Base-by-base conservation (phyloP, 64 coral and sea anemone genomes). In the Pocillopora verrucosa region DNA sequence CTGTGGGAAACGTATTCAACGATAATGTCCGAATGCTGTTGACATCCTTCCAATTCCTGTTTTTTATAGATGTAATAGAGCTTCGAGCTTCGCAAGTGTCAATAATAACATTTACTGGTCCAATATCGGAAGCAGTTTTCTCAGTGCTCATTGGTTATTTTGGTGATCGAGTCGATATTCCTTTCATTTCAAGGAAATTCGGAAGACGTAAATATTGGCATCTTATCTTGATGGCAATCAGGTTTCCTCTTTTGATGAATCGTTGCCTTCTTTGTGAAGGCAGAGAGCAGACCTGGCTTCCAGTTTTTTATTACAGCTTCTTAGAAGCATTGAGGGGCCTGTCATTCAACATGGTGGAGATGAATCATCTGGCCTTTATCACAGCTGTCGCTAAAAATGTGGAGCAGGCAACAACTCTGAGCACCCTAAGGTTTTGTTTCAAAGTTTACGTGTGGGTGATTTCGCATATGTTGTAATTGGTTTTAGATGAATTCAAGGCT, bases 181-280 rank as follows among this genome's bases (percentile, higher is more conserved):
- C 82, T 69, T 63, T 85, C 16, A 10, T 69, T 16, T 69, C 82
- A 24, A 85, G 24, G 0, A 85, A 69, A 25, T 68, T 85, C 14
- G 82, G 82, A 16, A 25, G 63, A 1, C 61, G 67, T 14, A 85
- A 85, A 37, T 69, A 63, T 22, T 85, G 82, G 82, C 82, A 85
- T 37, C 38, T 85, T 4, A 17, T 69, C 19, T 13, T 85, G 17
- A 38, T 85, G 36, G 15, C 16, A 11, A 35, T 57, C 7, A 2
- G 15, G 9, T 11, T 69, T 20, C 82, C 67, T 38, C 67, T 85
- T 17, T 17, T 72, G 19, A 0, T 85, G 3, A 85, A 72, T 61
- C 63, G 62, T 11, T 85, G 82, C 22, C 37, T 69, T 34, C 63
- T 72, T 12, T 85, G 82, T 85, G n/a, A 57, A 14, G 20, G 19